A percentile compares a stretch with the other conserved stretches of the same genome.
Evolutionary conservation across 2,888 invertebrate genomes (phyloP).

Genomic region (Sericinus montela): DNA sequence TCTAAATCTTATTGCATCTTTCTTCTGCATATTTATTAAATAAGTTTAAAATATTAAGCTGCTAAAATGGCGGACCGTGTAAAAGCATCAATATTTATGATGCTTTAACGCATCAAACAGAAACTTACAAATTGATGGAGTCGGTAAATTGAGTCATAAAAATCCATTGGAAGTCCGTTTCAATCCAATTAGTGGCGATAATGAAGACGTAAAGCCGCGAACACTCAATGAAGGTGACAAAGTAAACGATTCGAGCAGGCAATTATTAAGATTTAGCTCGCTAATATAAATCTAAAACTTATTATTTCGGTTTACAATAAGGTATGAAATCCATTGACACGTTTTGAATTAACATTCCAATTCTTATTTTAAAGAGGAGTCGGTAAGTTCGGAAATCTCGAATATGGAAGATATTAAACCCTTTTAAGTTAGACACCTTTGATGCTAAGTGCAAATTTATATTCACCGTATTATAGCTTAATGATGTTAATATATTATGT

Average conservation of each 20-base stretch:
- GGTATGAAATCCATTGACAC: neutral
- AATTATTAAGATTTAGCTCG: conserved; percentile 6
- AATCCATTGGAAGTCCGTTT: conserved; percentile 8
- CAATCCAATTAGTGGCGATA: conserved; percentile 17
- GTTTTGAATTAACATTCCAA: neutral
- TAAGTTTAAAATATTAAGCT: no score
- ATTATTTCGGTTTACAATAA: neutral
- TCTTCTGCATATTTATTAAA: no score
- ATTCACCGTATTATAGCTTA: no score
- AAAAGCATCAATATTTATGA: conserved; percentile 2
- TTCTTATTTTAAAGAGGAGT: neutral
- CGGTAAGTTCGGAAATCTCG: neutral
- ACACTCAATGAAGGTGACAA: conserved; percentile 4
- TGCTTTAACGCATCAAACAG: conserved; percentile 1
- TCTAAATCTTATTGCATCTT: no score
- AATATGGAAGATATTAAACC: no score
- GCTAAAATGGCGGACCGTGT: neutral
- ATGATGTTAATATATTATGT: no score
- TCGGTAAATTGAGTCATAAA: conserved; percentile 14
- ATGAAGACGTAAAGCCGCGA: conserved; percentile 9
- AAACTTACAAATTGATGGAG: conserved; percentile 3
- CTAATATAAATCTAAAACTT: neutral
- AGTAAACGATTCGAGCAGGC: conserved; percentile 4
- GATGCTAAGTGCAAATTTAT: no score
- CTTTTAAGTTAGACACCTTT: no score